Conservation (phyloP, 2,797 vertebrate genomes). For the Hephaestus fuliginosus region DNA sequence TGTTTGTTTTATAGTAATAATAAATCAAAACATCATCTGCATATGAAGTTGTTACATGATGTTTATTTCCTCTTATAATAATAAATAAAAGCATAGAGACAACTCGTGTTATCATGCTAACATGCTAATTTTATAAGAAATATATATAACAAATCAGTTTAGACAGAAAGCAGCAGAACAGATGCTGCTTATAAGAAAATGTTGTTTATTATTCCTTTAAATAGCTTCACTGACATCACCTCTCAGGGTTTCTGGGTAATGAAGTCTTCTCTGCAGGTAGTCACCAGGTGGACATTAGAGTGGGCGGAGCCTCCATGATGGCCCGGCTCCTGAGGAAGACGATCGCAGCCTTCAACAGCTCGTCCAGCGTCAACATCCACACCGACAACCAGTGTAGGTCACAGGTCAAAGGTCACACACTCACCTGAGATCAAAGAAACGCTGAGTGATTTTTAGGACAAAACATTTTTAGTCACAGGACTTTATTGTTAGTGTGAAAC, state of each 20-base stretch:
- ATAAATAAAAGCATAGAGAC: too few species aligned
- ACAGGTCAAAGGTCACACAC: constrained; percentile 11
- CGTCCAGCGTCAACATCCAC: constrained; percentile 74
- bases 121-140: background rate
- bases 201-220: background rate
- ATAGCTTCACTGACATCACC: background rate
- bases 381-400: constrained; percentile 85
- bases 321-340: constrained; percentile 87
- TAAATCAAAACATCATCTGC: too few species aligned
- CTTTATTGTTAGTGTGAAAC: too few species aligned
- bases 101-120: background rate
- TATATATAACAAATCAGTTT: too few species aligned
- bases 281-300: constrained; percentile 87
- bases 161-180: background rate
- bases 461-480: too few species aligned
- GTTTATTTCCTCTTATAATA: too few species aligned
- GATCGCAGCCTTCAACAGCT: constrained; percentile 89
- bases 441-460: too few species aligned
- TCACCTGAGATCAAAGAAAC: too few species aligned
- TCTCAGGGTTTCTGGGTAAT: constrained; percentile 22
- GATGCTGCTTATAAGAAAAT: too few species aligned
- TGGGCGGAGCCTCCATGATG: constrained; percentile 88
- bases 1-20: too few species aligned
- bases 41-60: too few species aligned
- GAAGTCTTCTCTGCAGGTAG: constrained; percentile 69